phyloP scores from a whole-genome alignment of 2,113 vertebrate species.

The Megaceryle maxima region DNA sequence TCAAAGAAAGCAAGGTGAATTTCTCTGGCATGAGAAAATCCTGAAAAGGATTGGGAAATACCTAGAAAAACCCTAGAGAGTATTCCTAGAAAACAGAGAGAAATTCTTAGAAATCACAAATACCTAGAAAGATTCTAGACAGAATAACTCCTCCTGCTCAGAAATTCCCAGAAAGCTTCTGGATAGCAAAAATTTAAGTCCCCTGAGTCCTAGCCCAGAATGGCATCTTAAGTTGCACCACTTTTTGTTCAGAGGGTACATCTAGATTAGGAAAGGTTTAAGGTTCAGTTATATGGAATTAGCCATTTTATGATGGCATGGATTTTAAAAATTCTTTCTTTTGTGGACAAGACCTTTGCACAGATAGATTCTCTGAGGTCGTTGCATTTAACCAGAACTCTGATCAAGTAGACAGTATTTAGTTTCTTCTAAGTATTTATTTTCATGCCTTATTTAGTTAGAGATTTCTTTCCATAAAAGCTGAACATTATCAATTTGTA shows the following conservation, averaged over 20 bases:
- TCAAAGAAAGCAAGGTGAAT: neutral
- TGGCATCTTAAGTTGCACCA: neutral
- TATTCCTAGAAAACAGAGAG: neutral
- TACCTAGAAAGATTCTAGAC: neutral
- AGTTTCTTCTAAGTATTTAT: neutral
- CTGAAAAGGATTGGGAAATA: neutral
- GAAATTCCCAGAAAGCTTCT: neutral
- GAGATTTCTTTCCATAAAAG: neutral
- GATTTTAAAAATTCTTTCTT: neutral
- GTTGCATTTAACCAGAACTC: neutral
- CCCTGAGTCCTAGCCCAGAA: neutral
- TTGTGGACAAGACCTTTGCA: neutral
- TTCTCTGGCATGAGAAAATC: neutral
- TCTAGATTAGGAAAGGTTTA: conserved; percentile 33
- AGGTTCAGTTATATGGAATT: conserved; percentile 11
- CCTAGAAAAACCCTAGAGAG: neutral
- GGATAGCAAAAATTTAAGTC: neutral
- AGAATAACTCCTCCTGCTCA: neutral
- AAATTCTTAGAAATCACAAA: neutral
- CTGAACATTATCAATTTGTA: neutral
- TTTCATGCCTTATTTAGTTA: neutral
- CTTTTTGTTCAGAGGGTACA: neutral
- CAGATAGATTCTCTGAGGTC: neutral
- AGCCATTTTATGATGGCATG: neutral
- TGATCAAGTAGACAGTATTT: neutral